phyloP scores from a whole-genome alignment of 2,113 vertebrate genomes.

The Mormyrus lacerda region DNA sequence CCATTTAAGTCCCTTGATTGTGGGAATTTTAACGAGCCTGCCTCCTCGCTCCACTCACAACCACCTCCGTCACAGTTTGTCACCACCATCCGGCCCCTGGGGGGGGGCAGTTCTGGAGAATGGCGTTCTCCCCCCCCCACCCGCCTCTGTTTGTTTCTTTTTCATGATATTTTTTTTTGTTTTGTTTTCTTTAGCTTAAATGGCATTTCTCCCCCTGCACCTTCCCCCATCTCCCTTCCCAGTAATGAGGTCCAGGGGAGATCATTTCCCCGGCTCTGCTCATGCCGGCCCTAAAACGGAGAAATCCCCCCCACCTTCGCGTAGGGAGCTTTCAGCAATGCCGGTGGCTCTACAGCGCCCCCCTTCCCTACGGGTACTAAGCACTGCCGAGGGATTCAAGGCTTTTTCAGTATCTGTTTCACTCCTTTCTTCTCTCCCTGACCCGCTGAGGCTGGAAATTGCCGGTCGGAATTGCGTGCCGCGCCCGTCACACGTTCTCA shows the following conservation, averaged over 20 bases:
- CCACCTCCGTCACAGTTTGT: neutral
- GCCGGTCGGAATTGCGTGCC: neutral
- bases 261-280: conserved; percentile 55
- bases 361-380: neutral
- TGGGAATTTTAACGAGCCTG: neutral
- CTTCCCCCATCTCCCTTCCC: conserved; percentile 46
- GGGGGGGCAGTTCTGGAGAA: neutral
- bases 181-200: conserved; percentile 57
- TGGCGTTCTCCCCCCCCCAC: neutral
- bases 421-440: neutral
- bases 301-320: neutral
- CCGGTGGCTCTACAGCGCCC: neutral
- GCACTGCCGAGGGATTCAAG: neutral
- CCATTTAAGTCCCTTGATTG: neutral
- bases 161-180: neutral
- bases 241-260: conserved; percentile 69
- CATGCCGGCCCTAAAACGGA: neutral
- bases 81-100: neutral
- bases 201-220: conserved; percentile 57
- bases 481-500: conserved; percentile 18
- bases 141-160: neutral
- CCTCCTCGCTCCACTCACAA: neutral
- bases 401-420: neutral
- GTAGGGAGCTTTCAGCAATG: neutral
- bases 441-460: neutral